These are phyloP conservation scores for Agriopis aurantiaria DNA, from an alignment of 2,888 invertebrate species.

Conservation along the genomic window DNA sequence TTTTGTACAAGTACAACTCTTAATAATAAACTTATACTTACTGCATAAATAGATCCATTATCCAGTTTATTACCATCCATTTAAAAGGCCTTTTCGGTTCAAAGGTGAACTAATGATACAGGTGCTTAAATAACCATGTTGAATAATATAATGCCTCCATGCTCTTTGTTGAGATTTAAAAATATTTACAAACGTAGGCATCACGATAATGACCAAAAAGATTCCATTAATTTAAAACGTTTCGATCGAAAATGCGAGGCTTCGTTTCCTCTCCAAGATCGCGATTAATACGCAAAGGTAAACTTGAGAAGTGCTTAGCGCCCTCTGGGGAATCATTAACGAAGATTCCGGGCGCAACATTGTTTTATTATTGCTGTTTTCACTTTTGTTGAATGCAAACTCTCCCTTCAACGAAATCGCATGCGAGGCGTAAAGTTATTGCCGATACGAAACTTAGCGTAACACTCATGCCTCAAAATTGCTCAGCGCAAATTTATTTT, in stretches of 20 bases:
- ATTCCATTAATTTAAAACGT: constrained; percentile 55
- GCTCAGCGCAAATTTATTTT: background rate
- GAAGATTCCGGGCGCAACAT: constrained; percentile 56
- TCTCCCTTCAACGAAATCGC: constrained; percentile 8
- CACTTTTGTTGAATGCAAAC: constrained; percentile 21
- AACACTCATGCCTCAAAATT: background rate
- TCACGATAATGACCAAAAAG: constrained; percentile 42
- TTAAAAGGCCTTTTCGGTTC: background rate
- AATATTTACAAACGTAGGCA: constrained; percentile 37
- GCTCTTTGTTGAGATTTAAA: constrained; percentile 4
- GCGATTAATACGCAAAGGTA: constrained; percentile 59
- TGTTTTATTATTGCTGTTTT: constrained; percentile 52
- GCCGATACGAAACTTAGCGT: background rate
- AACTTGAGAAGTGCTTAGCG: constrained; percentile 53
- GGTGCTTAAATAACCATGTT: background rate
- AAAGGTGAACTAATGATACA: background rate
- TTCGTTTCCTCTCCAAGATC: constrained; percentile 58
- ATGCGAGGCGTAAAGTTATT: constrained; percentile 7
- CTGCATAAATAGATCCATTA: background rate
- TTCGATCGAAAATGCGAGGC: constrained; percentile 57
- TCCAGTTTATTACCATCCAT: background rate
- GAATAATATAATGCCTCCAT: background rate
- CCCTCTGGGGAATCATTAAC: constrained; percentile 56
- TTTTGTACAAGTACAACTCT: too few relatives aligned
- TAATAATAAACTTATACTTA: constrained; percentile 6